Conservation (phyloP, 2,113 vertebrate genomes). For the Rhea pennata region DNA sequence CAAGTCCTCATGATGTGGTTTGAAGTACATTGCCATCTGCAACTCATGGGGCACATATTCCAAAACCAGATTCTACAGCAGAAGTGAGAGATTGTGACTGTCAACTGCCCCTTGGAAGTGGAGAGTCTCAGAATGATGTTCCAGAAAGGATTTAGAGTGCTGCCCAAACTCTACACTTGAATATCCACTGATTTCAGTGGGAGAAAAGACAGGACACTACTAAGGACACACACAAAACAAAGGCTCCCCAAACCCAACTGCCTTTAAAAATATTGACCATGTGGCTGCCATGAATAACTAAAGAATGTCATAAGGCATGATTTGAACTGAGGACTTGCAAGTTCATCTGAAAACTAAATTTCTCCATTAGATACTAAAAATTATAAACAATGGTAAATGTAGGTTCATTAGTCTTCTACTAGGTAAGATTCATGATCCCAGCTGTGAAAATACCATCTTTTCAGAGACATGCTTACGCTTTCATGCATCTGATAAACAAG, state of each 20-base stretch:
- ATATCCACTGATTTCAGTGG: fast-evolving
- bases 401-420: background rate
- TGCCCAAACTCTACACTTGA: background rate
- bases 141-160: background rate
- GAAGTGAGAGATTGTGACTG: fast-evolving
- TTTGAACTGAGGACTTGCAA: background rate
- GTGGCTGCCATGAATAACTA: fast-evolving
- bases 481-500: background rate
- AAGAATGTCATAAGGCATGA: background rate
- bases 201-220: background rate
- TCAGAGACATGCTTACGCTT: background rate
- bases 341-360: background rate
- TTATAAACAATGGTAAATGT: background rate
- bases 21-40: background rate
- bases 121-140: background rate
- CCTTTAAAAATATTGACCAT: no score
- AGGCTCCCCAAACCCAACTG: no score
- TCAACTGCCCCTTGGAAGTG: fast-evolving
- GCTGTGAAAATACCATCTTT: background rate
- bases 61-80: background rate
- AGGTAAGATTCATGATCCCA: no score
- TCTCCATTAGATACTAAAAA: background rate
- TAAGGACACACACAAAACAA: background rate
- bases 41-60: background rate
- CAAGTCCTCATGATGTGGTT: fast-evolving